phyloP scores from a whole-genome alignment of 2,888 invertebrate species.

The Nemoura dubitans region DNA sequence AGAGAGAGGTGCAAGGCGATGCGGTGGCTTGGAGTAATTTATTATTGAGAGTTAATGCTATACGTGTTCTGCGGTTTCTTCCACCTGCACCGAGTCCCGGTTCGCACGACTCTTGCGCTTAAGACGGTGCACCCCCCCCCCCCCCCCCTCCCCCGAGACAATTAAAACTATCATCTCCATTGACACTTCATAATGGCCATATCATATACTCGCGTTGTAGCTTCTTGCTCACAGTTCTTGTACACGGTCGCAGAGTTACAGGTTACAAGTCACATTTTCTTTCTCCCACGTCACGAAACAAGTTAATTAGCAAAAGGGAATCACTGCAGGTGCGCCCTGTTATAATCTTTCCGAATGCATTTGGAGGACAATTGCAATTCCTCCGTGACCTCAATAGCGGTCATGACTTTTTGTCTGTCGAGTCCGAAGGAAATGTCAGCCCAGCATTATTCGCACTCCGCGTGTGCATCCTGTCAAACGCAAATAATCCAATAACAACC shows the following conservation, averaged over 20 bases:
- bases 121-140: too few relatives aligned
- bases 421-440: not conserved
- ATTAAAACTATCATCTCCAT: not conserved
- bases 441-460: not conserved
- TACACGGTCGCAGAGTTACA: too few relatives aligned
- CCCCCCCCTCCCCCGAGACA: not conserved
- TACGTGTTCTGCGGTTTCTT: not conserved
- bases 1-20: not conserved
- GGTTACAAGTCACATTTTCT: not conserved
- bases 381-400: not conserved
- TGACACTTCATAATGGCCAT: not conserved
- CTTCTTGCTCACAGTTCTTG: not conserved
- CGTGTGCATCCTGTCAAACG: not conserved
- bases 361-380: not conserved
- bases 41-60: constrained; percentile 3
- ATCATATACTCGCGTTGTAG: not conserved
- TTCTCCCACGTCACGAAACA: not conserved
- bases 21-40: not conserved
- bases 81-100: not conserved
- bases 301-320: not conserved
- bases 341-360: not conserved
- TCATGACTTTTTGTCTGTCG: not conserved
- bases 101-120: not conserved
- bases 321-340: not conserved
- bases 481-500: not conserved